These are phyloP conservation scores for Python bivittatus DNA, from an alignment of 2,113 vertebrate genomes.

Conservation along the genomic window DNA sequence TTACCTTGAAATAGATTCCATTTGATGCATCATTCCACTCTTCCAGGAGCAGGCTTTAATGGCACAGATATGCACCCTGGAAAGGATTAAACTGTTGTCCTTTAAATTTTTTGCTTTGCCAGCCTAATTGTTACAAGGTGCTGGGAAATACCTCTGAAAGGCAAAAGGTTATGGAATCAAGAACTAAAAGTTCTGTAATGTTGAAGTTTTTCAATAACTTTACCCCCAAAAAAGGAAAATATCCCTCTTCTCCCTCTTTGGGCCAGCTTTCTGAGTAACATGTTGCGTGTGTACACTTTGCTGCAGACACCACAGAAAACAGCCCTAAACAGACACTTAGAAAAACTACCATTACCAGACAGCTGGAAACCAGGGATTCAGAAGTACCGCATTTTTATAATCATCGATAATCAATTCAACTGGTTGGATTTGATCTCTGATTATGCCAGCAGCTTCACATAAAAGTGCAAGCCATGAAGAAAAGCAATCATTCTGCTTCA, in stretches of 20 bases:
- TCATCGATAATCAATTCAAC: background rate
- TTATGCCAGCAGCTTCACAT: background rate
- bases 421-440: background rate
- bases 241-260: background rate
- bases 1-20: conserved; percentile 59
- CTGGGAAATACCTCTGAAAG: conserved; percentile 54
- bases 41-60: conserved; percentile 71
- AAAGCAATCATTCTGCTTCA: background rate
- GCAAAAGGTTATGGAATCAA: conserved; percentile 40
- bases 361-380: background rate
- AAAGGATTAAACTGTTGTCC: conserved; percentile 67
- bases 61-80: conserved; percentile 66
- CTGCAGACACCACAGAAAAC: background rate
- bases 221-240: background rate
- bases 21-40: conserved; percentile 64
- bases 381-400: background rate
- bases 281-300: background rate
- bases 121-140: conserved; percentile 59
- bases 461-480: background rate
- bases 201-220: background rate
- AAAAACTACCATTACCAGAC: fast-evolving
- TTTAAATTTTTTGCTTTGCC: conserved; percentile 46
- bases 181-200: conserved; percentile 36
- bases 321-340: background rate
- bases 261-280: background rate